These are phyloP conservation scores for Drosophila busckii DNA, from an alignment of 1,140 invertebrate genomes.

Conservation along the genomic window DNA sequence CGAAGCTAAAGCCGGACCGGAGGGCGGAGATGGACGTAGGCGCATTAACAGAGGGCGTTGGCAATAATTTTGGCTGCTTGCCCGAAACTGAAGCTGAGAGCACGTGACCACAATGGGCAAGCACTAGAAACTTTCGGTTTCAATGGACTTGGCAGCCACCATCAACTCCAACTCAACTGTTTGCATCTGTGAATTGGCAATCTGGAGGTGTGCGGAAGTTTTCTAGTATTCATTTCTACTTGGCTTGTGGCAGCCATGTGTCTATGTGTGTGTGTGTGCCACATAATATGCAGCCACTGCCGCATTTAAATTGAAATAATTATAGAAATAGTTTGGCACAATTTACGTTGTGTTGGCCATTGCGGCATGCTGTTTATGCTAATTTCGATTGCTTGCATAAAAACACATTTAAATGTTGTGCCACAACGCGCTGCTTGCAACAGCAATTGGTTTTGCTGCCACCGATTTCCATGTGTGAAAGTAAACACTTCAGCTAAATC, in stretches of 20 bases:
- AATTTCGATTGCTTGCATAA: constrained; percentile 50
- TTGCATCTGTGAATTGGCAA: constrained; percentile 23
- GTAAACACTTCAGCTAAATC: no score
- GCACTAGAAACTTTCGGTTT: constrained; percentile 45
- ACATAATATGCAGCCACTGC: constrained; percentile 13
- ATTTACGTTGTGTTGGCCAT: constrained; percentile 61
- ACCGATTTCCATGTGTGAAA: no score
- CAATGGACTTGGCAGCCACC: background rate
- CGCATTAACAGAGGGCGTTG: no score
- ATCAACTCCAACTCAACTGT: no score
- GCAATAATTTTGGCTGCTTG: constrained; percentile 34
- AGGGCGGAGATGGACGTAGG: no score
- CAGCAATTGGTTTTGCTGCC: no score
- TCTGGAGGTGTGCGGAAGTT: constrained; percentile 25
- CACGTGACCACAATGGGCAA: constrained; percentile 36
- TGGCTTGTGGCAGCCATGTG: background rate
- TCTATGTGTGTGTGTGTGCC: background rate
- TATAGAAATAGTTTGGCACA: constrained; percentile 61
- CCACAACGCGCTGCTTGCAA: no score
- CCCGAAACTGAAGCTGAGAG: constrained; percentile 14
- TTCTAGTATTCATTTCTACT: constrained; percentile 26
- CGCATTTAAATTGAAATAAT: constrained; percentile 32
- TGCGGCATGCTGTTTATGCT: constrained; percentile 66
- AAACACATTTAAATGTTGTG: constrained; percentile 37
- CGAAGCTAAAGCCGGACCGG: background rate